A percentile compares a stretch with the other conserved stretches of the same genome.
phyloP scores from a whole-genome alignment of 2,888 invertebrate species.

The Synergus umbraculus region DNA sequence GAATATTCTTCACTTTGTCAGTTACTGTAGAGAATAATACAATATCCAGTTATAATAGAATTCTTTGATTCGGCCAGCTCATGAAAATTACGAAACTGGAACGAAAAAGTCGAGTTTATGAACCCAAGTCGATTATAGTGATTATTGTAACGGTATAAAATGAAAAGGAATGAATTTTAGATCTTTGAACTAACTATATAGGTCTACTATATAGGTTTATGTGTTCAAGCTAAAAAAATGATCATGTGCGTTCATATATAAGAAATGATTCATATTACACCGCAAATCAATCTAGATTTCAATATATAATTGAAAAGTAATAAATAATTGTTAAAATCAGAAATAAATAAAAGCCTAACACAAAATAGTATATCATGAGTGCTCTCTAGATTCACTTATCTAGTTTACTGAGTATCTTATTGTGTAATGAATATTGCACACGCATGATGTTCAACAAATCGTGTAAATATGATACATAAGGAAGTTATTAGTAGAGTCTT shows the following conservation, averaged over 20 bases:
- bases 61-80: constrained; percentile 9
- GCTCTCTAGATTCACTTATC: neutral
- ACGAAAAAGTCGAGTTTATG: constrained; percentile 28
- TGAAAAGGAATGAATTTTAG: constrained; percentile 15
- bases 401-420: neutral
- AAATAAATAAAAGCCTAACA: neutral
- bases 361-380: neutral
- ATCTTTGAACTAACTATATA: neutral
- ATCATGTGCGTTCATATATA: neutral
- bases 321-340: neutral
- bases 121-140: constrained; percentile 26
- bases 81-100: constrained; percentile 22
- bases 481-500: constrained; percentile 53
- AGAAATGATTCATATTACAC: neutral
- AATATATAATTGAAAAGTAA: neutral
- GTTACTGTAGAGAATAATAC: neutral
- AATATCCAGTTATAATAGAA: constrained; percentile 18
- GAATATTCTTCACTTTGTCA: neutral
- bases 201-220: neutral
- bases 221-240: neutral
- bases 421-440: neutral
- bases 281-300: neutral
- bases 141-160: constrained; percentile 22
- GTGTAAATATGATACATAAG: constrained; percentile 50
- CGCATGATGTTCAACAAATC: constrained; percentile 29